Conservation (phyloP, 2,888 invertebrate genomes). For the Catocala fraxini region DNA sequence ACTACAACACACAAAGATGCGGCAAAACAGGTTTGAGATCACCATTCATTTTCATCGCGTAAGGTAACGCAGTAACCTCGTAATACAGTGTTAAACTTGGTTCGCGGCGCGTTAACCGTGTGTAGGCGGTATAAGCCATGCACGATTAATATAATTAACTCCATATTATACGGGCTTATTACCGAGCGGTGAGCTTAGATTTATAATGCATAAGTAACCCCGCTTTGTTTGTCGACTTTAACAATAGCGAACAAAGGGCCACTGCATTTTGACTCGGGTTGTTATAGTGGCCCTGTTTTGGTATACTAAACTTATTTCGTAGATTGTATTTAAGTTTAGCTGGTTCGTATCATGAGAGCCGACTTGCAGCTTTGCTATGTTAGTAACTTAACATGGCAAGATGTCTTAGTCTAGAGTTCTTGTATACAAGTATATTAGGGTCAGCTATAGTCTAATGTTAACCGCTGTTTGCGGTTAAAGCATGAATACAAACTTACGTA, state of each 20-base stretch:
- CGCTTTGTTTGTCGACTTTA: constrained; percentile 41
- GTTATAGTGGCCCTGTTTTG: constrained; percentile 2
- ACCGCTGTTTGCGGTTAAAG: no score
- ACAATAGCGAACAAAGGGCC: constrained; percentile 43
- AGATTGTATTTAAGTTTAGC: neutral
- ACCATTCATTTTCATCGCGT: constrained; percentile 15
- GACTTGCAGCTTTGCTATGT: neutral
- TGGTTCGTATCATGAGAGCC: neutral
- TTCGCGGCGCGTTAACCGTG: constrained; percentile 24
- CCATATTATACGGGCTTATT: constrained; percentile 51
- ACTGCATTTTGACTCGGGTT: constrained; percentile 38
- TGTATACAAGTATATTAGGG: no score
- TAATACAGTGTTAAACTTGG: constrained; percentile 15
- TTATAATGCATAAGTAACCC: constrained; percentile 53
- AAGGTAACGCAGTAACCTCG: constrained; percentile 13
- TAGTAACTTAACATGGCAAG: no score
- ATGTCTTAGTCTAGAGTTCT: no score
- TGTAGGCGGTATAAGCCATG: constrained; percentile 41
- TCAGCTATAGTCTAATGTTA: no score
- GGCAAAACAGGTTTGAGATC: constrained; percentile 8
- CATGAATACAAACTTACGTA: no score
- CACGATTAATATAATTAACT: constrained; percentile 57
- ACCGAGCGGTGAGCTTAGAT: constrained; percentile 49
- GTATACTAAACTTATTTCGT: neutral
- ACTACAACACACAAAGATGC: neutral